A percentile compares a stretch with the other conserved stretches of the same genome.
Conservation (phyloP, 2,888 invertebrate genomes). For the Rhaphigaster nebulosa region DNA sequence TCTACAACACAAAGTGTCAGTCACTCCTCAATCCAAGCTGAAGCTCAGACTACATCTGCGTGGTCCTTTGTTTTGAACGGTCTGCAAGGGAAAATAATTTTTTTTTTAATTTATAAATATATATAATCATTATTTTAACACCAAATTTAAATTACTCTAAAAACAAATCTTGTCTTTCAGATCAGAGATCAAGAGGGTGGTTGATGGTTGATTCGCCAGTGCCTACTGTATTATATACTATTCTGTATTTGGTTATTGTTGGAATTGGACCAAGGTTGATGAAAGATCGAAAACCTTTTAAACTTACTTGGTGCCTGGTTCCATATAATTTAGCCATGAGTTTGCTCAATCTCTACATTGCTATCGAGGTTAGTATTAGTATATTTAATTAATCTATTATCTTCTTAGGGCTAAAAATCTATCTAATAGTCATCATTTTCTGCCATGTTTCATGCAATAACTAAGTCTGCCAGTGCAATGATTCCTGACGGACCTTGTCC, state of each 20-base stretch:
- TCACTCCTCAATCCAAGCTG: too few relatives aligned
- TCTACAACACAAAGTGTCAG: too few relatives aligned
- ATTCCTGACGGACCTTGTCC: too few relatives aligned
- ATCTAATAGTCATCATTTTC: background rate
- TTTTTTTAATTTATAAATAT: too few relatives aligned
- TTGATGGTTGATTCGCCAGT: constrained; percentile 85
- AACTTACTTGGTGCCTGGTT: constrained; percentile 82
- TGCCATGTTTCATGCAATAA: too few relatives aligned
- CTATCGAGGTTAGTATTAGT: constrained; percentile 75
- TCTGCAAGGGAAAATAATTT: too few relatives aligned
- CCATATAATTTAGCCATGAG: constrained; percentile 90
- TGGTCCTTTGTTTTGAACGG: too few relatives aligned
- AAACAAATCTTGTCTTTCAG: constrained; percentile 72
- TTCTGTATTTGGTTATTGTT: constrained; percentile 82
- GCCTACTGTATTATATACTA: constrained; percentile 79
- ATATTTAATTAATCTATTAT: background rate
- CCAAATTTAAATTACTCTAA: too few relatives aligned
- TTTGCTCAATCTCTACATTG: constrained; percentile 85
- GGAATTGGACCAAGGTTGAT: constrained; percentile 86
- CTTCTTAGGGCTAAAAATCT: background rate
- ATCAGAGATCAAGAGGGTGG: constrained; percentile 87
- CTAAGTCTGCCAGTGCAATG: too few relatives aligned
- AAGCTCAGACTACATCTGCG: too few relatives aligned
- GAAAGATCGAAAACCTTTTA: constrained; percentile 82
- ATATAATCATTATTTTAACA: too few relatives aligned